These are phyloP conservation scores for Nannobrachium achirus DNA, from an alignment of 2,113 vertebrate species.

Conservation along the genomic window DNA sequence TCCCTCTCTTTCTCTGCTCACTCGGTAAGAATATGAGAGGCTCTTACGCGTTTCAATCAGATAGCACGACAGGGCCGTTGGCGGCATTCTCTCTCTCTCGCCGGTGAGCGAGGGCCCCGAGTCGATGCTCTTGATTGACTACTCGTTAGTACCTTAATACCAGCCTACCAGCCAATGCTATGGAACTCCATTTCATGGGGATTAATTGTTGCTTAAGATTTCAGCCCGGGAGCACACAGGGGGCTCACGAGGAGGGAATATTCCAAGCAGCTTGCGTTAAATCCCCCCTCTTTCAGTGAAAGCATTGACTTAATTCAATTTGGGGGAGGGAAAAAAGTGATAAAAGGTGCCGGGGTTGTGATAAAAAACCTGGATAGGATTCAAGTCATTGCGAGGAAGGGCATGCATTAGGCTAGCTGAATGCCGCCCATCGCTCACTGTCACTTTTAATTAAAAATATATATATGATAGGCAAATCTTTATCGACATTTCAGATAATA, in stretches of 20 bases:
- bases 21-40: conserved; percentile 10
- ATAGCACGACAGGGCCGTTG: conserved; percentile 10
- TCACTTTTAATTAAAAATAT: conserved; percentile 38
- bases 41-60: conserved; percentile 33
- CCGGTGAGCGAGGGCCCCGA: neutral
- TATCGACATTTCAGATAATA: conserved; percentile 34
- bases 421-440: conserved; percentile 41
- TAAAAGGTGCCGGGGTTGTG: conserved; percentile 57
- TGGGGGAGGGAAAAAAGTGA: conserved; percentile 56
- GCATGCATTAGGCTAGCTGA: conserved; percentile 40
- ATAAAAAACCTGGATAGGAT: conserved; percentile 63
- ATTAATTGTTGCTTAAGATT: conserved; percentile 72
- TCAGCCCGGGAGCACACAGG: conserved; percentile 26
- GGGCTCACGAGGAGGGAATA: conserved; percentile 51
- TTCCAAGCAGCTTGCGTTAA: conserved; percentile 62
- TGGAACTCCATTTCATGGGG: conserved; percentile 59
- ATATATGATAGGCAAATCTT: conserved; percentile 26
- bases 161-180: conserved; percentile 58
- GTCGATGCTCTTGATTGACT: conserved; percentile 64
- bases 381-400: conserved; percentile 65
- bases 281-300: conserved; percentile 59
- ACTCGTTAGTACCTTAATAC: conserved; percentile 63
- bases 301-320: conserved; percentile 70
- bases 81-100: neutral
- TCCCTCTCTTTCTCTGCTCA: neutral